Evolutionary conservation across 2,113 vertebrate genomes (phyloP).

Genomic region (Cercopithecus mona): DNA sequence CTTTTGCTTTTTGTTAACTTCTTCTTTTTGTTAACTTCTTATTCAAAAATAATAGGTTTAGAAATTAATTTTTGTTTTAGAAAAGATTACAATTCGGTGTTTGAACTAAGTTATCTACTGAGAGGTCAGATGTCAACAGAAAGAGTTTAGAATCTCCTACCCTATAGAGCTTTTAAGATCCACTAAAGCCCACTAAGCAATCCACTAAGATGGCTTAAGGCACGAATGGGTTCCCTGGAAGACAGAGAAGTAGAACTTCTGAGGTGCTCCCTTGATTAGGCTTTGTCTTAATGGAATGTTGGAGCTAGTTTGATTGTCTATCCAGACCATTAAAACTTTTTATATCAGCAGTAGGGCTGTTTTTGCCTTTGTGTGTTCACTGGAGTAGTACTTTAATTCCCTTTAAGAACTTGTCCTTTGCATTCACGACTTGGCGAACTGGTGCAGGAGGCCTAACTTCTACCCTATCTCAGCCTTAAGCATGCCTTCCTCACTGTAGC

Average conservation of each 20-base stretch:
- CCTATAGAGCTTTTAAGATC: background rate
- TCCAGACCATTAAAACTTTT: background rate
- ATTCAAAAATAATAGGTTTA: background rate
- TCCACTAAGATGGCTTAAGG: background rate
- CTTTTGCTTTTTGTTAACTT: no score
- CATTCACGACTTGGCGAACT: background rate
- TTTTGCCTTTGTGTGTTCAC: background rate
- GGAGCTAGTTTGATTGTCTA: background rate
- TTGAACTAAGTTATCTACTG: background rate
- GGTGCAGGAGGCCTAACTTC: background rate
- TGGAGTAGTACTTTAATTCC: background rate
- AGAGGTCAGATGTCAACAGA: background rate
- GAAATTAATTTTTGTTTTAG: background rate
- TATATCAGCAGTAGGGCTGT: background rate
- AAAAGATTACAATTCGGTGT: background rate
- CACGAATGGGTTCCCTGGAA: background rate
- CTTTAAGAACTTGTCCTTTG: background rate
- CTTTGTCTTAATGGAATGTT: background rate
- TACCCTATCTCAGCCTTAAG: background rate
- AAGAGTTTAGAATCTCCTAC: conserved; percentile 11
- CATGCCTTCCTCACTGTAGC: background rate
- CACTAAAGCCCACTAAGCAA: background rate
- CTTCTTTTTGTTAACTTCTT: background rate
- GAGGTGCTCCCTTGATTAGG: background rate
- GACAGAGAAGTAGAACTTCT: background rate